A percentile compares a stretch with the other conserved stretches of the same genome.
phyloP scores from a whole-genome alignment of 2,113 vertebrate genomes.

The Polyodon spathula region DNA sequence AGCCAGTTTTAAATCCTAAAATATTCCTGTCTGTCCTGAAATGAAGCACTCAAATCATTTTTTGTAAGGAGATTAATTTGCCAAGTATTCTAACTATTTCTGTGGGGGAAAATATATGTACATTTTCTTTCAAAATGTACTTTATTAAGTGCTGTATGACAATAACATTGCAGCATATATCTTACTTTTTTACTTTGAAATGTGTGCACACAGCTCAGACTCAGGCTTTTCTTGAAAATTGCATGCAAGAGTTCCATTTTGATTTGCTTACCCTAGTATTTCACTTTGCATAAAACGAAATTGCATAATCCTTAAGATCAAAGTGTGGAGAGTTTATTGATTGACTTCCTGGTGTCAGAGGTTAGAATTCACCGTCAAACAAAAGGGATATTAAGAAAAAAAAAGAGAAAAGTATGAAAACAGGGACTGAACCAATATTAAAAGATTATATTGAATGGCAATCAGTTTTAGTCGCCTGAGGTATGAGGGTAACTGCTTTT shows the following conservation, averaged over 20 bases:
- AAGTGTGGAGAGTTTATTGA: constrained; percentile 29
- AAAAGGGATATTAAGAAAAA: constrained; percentile 31
- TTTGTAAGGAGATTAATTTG: no score
- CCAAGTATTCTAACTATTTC: no score
- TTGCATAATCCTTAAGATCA: constrained; percentile 33
- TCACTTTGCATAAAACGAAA: constrained; percentile 33
- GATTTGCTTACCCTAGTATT: constrained; percentile 34
- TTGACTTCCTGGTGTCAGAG: constrained; percentile 30
- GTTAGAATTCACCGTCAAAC: constrained; percentile 29
- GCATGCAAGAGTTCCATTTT: constrained; percentile 15
- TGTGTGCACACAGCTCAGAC: no score
- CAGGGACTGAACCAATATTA: neutral
- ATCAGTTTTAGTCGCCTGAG: constrained; percentile 1
- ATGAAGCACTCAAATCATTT: no score
- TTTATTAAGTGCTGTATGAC: neutral
- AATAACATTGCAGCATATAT: neutral
- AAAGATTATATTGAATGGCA: neutral
- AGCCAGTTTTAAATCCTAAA: no score
- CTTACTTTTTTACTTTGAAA: neutral
- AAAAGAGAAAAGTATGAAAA: constrained; percentile 34
- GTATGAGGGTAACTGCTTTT: no score
- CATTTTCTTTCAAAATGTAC: neutral
- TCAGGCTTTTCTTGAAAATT: no score
- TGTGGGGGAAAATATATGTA: neutral
- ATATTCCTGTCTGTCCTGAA: no score